Evolutionary conservation across 1,140 invertebrate genomes (phyloP).

Genomic region (Aphelenchoides fujianensis): DNA sequence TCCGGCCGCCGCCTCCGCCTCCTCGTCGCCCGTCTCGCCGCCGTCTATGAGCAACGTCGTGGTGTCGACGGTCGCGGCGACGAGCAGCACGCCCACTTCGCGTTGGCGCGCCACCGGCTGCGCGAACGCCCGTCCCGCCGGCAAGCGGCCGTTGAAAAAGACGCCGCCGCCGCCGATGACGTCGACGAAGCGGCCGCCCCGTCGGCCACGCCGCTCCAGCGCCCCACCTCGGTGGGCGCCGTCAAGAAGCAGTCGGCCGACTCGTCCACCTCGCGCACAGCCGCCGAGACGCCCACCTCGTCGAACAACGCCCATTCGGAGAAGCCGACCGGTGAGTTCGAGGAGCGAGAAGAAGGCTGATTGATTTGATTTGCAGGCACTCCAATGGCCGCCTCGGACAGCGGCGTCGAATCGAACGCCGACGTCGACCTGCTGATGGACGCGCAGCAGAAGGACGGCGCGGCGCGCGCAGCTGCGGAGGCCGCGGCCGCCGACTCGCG

Average conservation of each 20-base stretch:
- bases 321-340: constrained; percentile 14
- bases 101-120: neutral
- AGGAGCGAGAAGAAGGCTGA: no score
- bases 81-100: constrained; percentile 7
- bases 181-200: neutral
- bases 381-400: constrained; percentile 55
- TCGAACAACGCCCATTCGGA: constrained; percentile 8
- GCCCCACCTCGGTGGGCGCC: neutral
- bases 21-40: neutral
- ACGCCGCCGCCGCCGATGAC: neutral
- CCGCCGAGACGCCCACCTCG: constrained; percentile 10
- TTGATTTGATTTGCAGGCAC: constrained; percentile 33
- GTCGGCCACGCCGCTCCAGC: constrained; percentile 1
- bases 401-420: constrained; percentile 51
- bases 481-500: constrained; percentile 10
- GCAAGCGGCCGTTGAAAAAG: neutral
- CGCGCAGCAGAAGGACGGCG: constrained; percentile 1
- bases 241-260: neutral
- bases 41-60: constrained; percentile 10
- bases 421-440: constrained; percentile 30
- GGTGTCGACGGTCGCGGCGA: neutral
- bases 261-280: neutral
- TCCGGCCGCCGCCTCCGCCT: neutral
- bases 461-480: neutral
- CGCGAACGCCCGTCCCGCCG: neutral